These are phyloP conservation scores for Eriocheir sinensis DNA, from an alignment of 1,140 invertebrate genomes.

Conservation along the genomic window DNA sequence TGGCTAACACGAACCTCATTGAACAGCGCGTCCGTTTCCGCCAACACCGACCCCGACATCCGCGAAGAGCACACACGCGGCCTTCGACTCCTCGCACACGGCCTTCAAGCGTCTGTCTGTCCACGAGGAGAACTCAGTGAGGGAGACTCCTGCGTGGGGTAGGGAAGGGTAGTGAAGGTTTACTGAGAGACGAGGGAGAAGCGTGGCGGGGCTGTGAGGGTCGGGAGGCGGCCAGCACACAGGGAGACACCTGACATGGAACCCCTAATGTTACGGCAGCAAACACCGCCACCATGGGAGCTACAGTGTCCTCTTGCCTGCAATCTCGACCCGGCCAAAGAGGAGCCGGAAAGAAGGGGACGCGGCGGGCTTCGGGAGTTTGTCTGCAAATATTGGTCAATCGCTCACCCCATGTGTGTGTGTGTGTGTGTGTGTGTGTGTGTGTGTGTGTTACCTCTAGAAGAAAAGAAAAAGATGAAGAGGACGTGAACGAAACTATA, in stretches of 20 bases:
- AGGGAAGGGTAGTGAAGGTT: not conserved
- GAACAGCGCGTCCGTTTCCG: constrained; percentile 58
- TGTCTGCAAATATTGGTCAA: constrained; percentile 71
- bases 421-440: no score
- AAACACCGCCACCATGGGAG: constrained; percentile 64
- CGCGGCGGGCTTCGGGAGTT: constrained; percentile 45
- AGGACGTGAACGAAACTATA: not conserved
- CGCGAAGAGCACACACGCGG: not conserved
- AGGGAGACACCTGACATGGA: constrained; percentile 70
- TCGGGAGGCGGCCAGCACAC: constrained; percentile 57
- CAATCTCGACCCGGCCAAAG: constrained; percentile 58
- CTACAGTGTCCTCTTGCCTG: constrained; percentile 62
- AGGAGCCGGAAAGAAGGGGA: constrained; percentile 32
- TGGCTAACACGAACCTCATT: constrained; percentile 73
- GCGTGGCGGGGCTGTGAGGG: not conserved
- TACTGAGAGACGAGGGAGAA: not conserved
- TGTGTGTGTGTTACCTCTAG: no score
- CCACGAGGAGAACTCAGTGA: no score
- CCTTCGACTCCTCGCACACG: not conserved
- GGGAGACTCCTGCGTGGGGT: no score
- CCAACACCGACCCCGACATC: not conserved
- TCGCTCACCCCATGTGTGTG: constrained; percentile 69
- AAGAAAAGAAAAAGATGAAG: constrained; percentile 54
- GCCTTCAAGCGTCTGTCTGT: not conserved
- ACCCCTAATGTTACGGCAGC: constrained; percentile 71